Evolutionary conservation across 1,140 invertebrate species (phyloP).

Genomic region (Drosophila yakuba): DNA sequence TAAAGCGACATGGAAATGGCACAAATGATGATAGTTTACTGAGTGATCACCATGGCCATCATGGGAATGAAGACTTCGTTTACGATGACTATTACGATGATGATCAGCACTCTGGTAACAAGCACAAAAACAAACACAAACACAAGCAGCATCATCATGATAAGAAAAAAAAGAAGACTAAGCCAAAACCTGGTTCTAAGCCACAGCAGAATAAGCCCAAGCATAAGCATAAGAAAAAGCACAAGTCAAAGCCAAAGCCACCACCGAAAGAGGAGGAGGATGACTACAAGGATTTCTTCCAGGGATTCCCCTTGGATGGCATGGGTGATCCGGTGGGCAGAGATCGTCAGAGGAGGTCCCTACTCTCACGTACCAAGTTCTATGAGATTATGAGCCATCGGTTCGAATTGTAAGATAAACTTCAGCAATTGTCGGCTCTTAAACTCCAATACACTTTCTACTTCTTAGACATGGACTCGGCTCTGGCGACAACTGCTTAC

Average conservation of each 20-base stretch:
- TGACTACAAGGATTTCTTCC: constrained; percentile 67
- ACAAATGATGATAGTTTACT: constrained; percentile 20
- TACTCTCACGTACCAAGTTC: constrained; percentile 65
- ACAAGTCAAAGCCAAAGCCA: constrained; percentile 21
- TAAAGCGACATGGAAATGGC: constrained; percentile 18
- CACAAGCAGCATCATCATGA: constrained; percentile 6
- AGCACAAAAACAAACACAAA: constrained; percentile 26
- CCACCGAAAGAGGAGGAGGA: constrained; percentile 6
- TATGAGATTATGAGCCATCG: constrained; percentile 63
- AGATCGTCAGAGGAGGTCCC: constrained; percentile 22
- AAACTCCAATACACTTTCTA: too few species aligned
- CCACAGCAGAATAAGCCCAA: constrained; percentile 41
- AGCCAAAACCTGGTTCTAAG: constrained; percentile 20
- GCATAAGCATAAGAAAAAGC: constrained; percentile 34
- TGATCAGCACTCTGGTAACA: constrained; percentile 9
- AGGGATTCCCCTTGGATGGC: constrained; percentile 44
- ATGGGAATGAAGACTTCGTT: constrained; percentile 42
- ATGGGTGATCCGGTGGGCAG: constrained; percentile 17
- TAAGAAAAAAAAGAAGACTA: constrained; percentile 38
- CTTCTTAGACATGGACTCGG: constrained; percentile 63
- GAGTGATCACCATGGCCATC: constrained; percentile 8
- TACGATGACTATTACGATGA: constrained; percentile 53
- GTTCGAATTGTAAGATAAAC: constrained; percentile 55
- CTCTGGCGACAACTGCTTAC: constrained; percentile 53
- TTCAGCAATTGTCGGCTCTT: too few species aligned